Percentiles rank a stretch among this genome's conserved stretches.
phyloP scores from a whole-genome alignment of 2,113 vertebrate genomes.

The Oceanites oceanicus region DNA sequence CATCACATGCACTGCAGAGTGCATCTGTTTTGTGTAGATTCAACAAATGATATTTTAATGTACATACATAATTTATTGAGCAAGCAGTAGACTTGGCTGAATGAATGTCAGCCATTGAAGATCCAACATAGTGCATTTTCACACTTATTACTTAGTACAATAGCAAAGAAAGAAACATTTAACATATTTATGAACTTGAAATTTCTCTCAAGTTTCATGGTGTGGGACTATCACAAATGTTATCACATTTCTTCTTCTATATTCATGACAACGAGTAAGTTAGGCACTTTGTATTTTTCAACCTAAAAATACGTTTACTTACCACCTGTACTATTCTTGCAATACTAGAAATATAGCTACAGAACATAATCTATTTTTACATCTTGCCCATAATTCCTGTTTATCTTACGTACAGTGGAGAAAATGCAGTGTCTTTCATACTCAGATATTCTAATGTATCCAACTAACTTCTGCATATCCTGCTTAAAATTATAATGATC shows the following conservation, averaged over 20 bases:
- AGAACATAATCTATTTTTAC: neutral
- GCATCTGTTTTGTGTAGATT: constrained; percentile 19
- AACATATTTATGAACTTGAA: constrained; percentile 47
- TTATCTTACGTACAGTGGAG: neutral
- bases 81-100: constrained; percentile 40
- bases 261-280: neutral
- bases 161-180: constrained; percentile 42
- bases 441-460: neutral
- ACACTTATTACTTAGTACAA: constrained; percentile 32
- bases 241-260: neutral
- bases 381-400: neutral
- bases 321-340: neutral
- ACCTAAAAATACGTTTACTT: neutral
- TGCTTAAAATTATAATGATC: neutral
- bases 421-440: neutral
- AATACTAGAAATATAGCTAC: neutral
- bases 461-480: neutral
- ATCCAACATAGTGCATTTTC: constrained; percentile 49
- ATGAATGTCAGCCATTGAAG: constrained; percentile 52
- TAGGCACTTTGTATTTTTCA: neutral
- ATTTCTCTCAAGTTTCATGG: neutral
- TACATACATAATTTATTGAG: constrained; percentile 66
- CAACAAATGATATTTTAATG: constrained; percentile 62
- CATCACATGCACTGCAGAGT: neutral
- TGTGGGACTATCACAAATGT: neutral